Evolutionary conservation across 2,888 invertebrate species (phyloP).

Genomic region (Cordylochernes scorpioides): DNA sequence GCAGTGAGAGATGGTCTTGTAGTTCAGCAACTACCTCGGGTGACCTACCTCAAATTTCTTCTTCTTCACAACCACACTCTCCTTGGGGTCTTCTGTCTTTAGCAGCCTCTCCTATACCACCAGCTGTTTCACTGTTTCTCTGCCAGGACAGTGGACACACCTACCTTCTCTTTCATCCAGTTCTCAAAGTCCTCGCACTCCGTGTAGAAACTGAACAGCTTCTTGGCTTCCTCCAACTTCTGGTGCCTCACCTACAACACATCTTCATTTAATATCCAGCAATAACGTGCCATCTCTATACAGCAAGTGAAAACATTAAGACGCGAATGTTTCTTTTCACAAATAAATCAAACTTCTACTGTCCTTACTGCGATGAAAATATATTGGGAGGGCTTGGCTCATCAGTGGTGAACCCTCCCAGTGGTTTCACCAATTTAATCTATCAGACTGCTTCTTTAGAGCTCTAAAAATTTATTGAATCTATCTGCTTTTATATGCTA

Average conservation of each 20-base stretch:
- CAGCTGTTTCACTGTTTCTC: slow-evolving; percentile 1
- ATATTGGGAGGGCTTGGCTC: no score
- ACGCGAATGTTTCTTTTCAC: no score
- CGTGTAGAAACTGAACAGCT: slow-evolving; percentile 69
- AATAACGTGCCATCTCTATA: neutral
- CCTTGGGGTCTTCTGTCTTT: slow-evolving; percentile 48
- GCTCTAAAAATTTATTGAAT: no score
- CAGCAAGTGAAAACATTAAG: no score
- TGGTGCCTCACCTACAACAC: slow-evolving; percentile 39
- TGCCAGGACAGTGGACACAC: neutral
- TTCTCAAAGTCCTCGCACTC: slow-evolving; percentile 93
- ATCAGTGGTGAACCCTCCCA: no score
- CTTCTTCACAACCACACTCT: slow-evolving; percentile 71
- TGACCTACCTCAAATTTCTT: slow-evolving; percentile 63
- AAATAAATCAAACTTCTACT: no score
- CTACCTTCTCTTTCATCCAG: slow-evolving; percentile 72
- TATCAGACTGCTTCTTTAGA: no score
- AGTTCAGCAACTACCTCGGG: no score
- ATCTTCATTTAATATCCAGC: neutral
- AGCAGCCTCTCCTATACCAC: slow-evolving; percentile 41
- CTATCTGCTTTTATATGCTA: no score
- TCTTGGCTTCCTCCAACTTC: slow-evolving; percentile 66
- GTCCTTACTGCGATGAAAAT: no score
- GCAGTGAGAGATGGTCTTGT: slow-evolving; percentile 5
- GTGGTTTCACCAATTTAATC: no score